Percentiles rank a stretch among this genome's conserved stretches.
phyloP scores from a whole-genome alignment of 2,888 invertebrate genomes.

The Steinernema scapterisci region DNA sequence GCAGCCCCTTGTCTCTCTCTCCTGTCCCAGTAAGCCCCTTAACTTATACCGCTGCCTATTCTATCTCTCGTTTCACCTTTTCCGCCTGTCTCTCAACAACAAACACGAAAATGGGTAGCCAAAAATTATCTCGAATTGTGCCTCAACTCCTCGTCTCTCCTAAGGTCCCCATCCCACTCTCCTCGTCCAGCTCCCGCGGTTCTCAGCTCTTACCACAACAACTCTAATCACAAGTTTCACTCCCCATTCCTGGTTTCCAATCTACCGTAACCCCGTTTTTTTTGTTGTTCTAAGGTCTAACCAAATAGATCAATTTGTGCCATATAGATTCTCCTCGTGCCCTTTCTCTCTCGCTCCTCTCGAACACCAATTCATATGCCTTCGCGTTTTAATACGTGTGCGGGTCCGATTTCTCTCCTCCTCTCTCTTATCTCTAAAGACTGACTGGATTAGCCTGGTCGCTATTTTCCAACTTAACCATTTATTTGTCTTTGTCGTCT shows the following conservation, averaged over 20 bases:
- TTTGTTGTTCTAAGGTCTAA: background rate
- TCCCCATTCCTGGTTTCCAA: background rate
- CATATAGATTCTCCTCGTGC: constrained; percentile 21
- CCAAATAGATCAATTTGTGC: background rate
- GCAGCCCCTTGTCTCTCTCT: background rate
- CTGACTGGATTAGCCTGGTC: background rate
- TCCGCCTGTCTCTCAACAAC: background rate
- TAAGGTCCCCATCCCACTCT: background rate
- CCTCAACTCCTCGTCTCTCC: constrained; percentile 2
- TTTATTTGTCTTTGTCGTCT: too few species aligned
- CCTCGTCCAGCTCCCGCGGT: too few species aligned
- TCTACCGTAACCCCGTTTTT: too few species aligned
- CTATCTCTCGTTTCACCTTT: background rate
- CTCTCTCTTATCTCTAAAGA: background rate
- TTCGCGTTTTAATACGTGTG: background rate
- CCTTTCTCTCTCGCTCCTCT: background rate
- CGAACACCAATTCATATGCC: constrained; percentile 18
- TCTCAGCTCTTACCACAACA: too few species aligned
- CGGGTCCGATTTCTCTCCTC: background rate
- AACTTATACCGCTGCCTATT: background rate
- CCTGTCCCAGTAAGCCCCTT: too few species aligned
- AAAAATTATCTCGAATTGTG: constrained; percentile 20
- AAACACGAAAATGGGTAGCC: constrained; percentile 10
- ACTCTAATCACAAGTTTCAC: too few species aligned
- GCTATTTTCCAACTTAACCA: background rate